Evolutionary conservation across 2,888 invertebrate genomes (phyloP).

Genomic region (Argyresthia albistria): DNA sequence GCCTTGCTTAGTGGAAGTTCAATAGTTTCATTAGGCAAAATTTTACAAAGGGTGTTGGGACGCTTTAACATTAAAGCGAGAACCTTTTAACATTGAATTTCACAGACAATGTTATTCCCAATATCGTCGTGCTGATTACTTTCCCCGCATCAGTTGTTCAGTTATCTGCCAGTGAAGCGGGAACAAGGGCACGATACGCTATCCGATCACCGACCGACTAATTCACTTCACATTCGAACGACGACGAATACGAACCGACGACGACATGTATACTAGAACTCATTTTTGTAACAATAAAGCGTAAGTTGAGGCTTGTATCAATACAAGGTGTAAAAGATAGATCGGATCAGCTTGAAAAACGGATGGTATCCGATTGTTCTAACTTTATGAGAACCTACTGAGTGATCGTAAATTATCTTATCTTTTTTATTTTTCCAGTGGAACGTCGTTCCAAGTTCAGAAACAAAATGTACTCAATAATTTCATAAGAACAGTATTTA

Average conservation of each 20-base stretch:
- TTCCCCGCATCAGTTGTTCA: conserved; percentile 46
- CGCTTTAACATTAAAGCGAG: not conserved
- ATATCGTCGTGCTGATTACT: conserved; percentile 60
- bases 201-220: conserved; percentile 7
- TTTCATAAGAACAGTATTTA: too few species aligned
- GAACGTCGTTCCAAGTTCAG: too few species aligned
- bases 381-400: too few species aligned
- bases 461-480: too few species aligned
- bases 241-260: not conserved
- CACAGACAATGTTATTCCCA: conserved; percentile 30
- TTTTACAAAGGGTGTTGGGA: too few species aligned
- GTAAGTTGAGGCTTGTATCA: conserved; percentile 31
- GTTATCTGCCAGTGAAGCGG: conserved; percentile 59
- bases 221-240: conserved; percentile 10
- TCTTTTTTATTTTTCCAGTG: too few species aligned
- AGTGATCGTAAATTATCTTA: too few species aligned
- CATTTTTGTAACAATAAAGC: conserved; percentile 60
- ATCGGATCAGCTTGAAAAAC: too few species aligned
- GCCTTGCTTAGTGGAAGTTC: too few species aligned
- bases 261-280: conserved; percentile 38
- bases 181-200: conserved; percentile 48
- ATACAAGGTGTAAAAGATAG: too few species aligned
- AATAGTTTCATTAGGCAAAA: too few species aligned
- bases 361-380: too few species aligned
- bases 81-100: not conserved